Percentiles rank a stretch among this genome's conserved stretches.
These are phyloP conservation scores for Aleiodes testaceus DNA, from an alignment of 2,888 invertebrate genomes.

Conservation along the genomic window DNA sequence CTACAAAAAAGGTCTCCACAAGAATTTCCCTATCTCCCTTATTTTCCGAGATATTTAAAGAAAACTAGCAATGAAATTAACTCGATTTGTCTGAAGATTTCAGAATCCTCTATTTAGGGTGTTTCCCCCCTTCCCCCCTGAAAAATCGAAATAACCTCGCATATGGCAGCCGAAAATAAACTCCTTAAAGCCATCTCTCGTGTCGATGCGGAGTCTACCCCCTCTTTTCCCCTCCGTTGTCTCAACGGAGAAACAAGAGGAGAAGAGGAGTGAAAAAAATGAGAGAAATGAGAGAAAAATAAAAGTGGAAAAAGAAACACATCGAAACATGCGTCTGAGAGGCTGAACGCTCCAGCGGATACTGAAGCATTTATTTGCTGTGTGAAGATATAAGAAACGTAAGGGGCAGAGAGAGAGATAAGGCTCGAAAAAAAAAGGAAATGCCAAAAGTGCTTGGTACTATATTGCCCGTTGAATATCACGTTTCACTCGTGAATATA, in stretches of 20 bases:
- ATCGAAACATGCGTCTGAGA: constrained; percentile 48
- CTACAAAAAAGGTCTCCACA: too few species aligned
- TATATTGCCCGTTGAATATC: constrained; percentile 53
- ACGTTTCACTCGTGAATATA: constrained; percentile 57
- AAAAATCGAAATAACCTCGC: constrained; percentile 70
- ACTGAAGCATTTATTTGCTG: constrained; percentile 66
- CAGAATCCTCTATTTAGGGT: constrained; percentile 65
- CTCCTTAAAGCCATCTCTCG: constrained; percentile 69
- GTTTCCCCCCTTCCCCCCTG: constrained; percentile 43
- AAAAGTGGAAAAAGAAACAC: constrained; percentile 17
- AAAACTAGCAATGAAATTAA: too few species aligned
- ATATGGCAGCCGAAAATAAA: constrained; percentile 72
- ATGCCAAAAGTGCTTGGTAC: constrained; percentile 50
- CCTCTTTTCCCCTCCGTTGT: constrained; percentile 12
- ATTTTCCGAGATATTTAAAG: too few species aligned
- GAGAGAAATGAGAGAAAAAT: constrained; percentile 42
- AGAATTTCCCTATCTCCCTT: too few species aligned
- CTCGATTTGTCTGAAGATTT: too few species aligned
- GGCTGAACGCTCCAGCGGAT: constrained; percentile 57
- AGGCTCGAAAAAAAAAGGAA: constrained; percentile 46
- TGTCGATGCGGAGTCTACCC: constrained; percentile 37
- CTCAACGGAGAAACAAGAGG: constrained; percentile 1
- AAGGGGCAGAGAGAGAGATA: constrained; percentile 48
- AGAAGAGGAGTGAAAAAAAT: constrained; percentile 23
- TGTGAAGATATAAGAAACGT: constrained; percentile 47